phyloP scores from a whole-genome alignment of 2,797 vertebrate species.

The Sphenodon punctatus region DNA sequence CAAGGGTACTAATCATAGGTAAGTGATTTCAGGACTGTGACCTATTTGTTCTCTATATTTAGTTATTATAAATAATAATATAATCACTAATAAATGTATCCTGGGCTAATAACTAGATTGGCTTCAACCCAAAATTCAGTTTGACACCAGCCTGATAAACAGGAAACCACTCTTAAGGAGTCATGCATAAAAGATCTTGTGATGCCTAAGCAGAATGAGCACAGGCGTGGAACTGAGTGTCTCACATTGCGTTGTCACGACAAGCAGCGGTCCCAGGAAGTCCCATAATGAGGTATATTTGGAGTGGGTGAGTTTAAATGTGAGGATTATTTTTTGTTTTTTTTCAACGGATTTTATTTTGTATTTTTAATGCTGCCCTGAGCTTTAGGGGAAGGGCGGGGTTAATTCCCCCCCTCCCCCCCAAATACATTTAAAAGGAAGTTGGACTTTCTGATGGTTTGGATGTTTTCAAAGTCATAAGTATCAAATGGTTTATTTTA shows the following conservation, averaged over 20 bases:
- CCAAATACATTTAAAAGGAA: neutral
- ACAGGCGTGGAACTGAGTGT: neutral
- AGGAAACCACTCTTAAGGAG: neutral
- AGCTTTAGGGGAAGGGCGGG: no score
- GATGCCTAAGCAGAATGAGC: neutral
- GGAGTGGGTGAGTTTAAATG: no score
- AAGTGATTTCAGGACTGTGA: no score
- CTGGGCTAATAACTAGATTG: neutral
- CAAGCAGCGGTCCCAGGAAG: no score
- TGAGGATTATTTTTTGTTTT: no score
- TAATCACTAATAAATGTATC: accelerated
- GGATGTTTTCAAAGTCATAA: neutral
- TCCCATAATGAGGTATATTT: no score
- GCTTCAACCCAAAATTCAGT: neutral
- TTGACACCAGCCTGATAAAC: neutral
- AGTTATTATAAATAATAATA: neutral
- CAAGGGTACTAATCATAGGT: no score
- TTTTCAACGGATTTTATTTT: no score
- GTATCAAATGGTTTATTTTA: neutral
- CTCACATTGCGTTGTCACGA: neutral
- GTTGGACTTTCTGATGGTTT: neutral
- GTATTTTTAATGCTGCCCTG: no score
- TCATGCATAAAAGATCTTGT: neutral
- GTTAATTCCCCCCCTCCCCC: no score
- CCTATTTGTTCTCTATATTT: neutral